phyloP scores from a whole-genome alignment of 2,113 vertebrate genomes.

The Podocnemis expansa region DNA sequence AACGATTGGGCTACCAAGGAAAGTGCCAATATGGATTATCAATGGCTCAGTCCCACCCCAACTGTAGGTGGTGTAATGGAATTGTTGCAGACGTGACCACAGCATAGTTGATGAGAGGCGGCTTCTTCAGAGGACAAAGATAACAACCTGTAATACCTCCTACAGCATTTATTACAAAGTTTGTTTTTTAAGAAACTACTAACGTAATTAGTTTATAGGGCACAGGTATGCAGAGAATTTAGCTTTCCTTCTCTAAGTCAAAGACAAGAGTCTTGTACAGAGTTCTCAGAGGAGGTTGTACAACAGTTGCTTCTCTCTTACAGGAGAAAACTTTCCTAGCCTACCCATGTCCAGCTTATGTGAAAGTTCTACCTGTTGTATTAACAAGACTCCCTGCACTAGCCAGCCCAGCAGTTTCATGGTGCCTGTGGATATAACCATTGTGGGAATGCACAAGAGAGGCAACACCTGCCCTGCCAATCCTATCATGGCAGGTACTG shows the following conservation, averaged over 20 bases:
- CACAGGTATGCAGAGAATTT: too few species aligned
- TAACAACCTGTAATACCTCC: neutral
- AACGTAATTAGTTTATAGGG: neutral
- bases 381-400: neutral
- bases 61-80: neutral
- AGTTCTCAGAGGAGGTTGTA: neutral
- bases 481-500: neutral
- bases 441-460: neutral
- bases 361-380: neutral
- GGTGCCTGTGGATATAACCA: neutral
- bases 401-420: neutral
- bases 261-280: neutral
- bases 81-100: neutral
- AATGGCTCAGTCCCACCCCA: fast-evolving
- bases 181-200: neutral
- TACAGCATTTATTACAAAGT: neutral
- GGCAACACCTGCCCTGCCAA: neutral
- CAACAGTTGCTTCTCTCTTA: neutral
- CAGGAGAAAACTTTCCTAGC: neutral
- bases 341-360: neutral
- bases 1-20: neutral
- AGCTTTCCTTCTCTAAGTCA: too few species aligned
- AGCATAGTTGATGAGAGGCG: neutral
- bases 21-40: neutral
- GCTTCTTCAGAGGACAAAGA: neutral